phyloP scores from a whole-genome alignment of 2,888 invertebrate species.

The Cylindroiulus punctatus region DNA sequence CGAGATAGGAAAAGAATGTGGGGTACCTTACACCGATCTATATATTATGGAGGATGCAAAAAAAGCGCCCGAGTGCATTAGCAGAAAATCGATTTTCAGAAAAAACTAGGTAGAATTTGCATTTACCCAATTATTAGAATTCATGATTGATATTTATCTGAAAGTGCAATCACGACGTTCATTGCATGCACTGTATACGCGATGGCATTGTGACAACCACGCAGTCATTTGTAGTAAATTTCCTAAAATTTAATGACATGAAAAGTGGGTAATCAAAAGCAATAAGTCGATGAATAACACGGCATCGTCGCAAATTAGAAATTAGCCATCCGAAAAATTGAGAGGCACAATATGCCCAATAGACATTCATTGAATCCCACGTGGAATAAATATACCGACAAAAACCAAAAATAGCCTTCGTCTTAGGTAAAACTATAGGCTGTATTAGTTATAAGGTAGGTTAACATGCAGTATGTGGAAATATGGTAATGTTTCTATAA shows the following conservation, averaged over 20 bases:
- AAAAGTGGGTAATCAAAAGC: slow-evolving; percentile 34
- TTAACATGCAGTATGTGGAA: too few relatives aligned
- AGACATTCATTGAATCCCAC: not conserved
- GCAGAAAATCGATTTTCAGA: not conserved
- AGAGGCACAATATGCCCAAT: not conserved
- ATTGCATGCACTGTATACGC: not conserved
- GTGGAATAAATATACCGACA: too few relatives aligned
- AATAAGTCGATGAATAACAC: slow-evolving; percentile 13
- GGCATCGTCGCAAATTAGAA: not conserved
- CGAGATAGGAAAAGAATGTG: slow-evolving; percentile 23
- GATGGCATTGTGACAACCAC: not conserved
- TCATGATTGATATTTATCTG: slow-evolving; percentile 19
- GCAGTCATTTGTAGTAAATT: slow-evolving; percentile 16
- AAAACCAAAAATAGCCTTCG: too few relatives aligned
- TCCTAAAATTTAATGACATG: slow-evolving; percentile 1
- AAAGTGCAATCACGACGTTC: not conserved
- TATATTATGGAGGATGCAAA: not conserved
- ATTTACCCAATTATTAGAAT: slow-evolving; percentile 16
- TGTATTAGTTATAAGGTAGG: too few relatives aligned
- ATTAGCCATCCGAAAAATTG: not conserved
- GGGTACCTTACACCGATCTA: not conserved
- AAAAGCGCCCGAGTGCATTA: not conserved
- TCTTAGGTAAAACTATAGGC: too few relatives aligned
- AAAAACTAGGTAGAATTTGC: not conserved
- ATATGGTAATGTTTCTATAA: too few relatives aligned